Conservation (phyloP, 2,113 vertebrate species). For the Rhinoptilus africanus region DNA sequence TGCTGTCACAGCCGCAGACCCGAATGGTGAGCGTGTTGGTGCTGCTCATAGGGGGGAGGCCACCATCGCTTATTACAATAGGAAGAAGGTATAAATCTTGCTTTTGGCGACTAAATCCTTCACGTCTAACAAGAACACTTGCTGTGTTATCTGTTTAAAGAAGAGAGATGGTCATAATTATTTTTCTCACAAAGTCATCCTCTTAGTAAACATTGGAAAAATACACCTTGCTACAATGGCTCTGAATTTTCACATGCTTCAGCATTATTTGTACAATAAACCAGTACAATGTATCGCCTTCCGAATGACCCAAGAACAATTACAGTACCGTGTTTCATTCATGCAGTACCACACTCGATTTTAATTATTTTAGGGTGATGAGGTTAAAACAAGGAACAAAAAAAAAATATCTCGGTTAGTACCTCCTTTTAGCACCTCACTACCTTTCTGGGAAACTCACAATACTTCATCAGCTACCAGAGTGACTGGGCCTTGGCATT, state of each 20-base stretch:
- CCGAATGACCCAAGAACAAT: neutral
- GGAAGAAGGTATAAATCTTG: slow-evolving; percentile 91
- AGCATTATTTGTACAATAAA: neutral
- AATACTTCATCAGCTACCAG: neutral
- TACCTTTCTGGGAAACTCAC: neutral
- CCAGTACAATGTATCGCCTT: neutral
- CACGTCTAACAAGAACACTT: slow-evolving; percentile 82
- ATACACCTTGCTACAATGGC: neutral
- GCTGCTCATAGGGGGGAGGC: slow-evolving; percentile 86
- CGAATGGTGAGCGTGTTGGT: slow-evolving; percentile 91
- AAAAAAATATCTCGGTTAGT: neutral
- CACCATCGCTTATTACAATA: slow-evolving; percentile 91
- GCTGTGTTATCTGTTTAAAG: slow-evolving; percentile 86
- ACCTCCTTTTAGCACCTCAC: neutral
- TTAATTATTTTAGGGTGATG: neutral
- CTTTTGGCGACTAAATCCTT: slow-evolving; percentile 86
- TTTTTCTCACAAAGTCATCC: neutral
- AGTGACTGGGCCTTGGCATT: neutral
- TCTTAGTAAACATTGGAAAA: neutral
- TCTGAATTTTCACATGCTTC: neutral
- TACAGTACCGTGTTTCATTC: neutral
- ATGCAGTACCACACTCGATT: neutral
- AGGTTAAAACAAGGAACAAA: neutral
- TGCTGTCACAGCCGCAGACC: slow-evolving; percentile 90
- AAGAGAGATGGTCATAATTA: neutral